Evolutionary conservation across 2,113 vertebrate genomes (phyloP).

Genomic region (Emydocephalus ijimae): DNA sequence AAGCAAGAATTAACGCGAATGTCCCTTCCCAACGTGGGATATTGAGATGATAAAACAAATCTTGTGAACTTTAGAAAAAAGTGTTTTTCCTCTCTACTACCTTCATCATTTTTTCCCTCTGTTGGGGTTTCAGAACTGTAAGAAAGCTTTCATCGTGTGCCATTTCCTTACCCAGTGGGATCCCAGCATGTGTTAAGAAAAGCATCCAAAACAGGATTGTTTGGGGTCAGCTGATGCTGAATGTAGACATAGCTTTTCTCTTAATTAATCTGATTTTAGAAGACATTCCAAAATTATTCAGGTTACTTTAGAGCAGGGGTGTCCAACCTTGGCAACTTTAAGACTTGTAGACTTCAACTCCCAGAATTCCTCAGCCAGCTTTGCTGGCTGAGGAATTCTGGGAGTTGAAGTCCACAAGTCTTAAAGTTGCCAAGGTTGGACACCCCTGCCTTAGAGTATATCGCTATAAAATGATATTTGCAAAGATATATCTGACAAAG

Average conservation of each 20-base stretch:
- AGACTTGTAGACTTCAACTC: too few species aligned
- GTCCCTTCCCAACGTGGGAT: neutral
- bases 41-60: neutral
- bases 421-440: too few species aligned
- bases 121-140: constrained; percentile 3
- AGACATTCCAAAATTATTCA: neutral
- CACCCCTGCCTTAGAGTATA: too few species aligned
- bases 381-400: too few species aligned
- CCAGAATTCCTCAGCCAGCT: too few species aligned
- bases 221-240: constrained; percentile 1
- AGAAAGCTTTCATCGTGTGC: constrained; percentile 22
- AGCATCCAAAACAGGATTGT: neutral
- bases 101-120: constrained; percentile 10
- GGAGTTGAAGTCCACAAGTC: too few species aligned
- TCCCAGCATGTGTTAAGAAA: constrained; percentile 15
- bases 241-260: constrained; percentile 6
- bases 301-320: neutral
- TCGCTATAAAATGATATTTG: neutral
- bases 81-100: neutral
- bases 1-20: too few species aligned
- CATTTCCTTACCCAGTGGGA: constrained; percentile 11
- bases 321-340: too few species aligned
- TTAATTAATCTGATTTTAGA: neutral
- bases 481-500: neutral
- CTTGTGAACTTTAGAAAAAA: neutral